phyloP scores from a whole-genome alignment of 2,113 vertebrate species.

The Grantiella picta region DNA sequence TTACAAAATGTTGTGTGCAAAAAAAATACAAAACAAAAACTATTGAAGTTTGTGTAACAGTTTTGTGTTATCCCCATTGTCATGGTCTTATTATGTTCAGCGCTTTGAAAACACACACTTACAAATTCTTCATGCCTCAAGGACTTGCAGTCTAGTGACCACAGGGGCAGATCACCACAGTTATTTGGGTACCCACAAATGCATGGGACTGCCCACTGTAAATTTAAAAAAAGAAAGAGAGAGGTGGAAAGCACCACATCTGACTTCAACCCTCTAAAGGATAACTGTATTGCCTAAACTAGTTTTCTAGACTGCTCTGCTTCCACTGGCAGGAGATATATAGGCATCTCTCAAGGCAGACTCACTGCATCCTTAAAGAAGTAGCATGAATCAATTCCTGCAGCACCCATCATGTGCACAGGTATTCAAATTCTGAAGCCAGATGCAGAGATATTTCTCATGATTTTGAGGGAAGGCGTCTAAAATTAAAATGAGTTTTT shows the following conservation, averaged over 20 bases:
- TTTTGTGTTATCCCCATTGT: background rate
- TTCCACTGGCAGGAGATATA: background rate
- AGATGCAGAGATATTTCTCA: background rate
- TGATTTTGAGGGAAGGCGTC: background rate
- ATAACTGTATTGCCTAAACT: background rate
- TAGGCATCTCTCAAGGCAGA: background rate
- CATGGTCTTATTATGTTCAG: background rate
- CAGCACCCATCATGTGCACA: background rate
- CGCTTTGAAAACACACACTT: background rate
- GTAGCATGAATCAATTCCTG: background rate
- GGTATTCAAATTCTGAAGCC: background rate
- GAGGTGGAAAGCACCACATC: background rate
- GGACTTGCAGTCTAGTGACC: background rate
- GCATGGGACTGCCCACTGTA: fast-evolving
- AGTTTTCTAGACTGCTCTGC: background rate
- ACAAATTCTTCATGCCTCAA: background rate
- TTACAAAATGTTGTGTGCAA: background rate
- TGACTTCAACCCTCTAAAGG: background rate
- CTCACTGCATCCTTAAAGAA: background rate
- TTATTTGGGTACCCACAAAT: background rate
- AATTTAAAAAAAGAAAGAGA: background rate
- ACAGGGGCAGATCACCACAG: background rate
- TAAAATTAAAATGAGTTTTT: background rate
- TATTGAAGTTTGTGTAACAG: background rate
- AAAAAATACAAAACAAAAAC: background rate